Conservation (phyloP, 2,888 invertebrate genomes). For the Pseudococcus longispinus region DNA sequence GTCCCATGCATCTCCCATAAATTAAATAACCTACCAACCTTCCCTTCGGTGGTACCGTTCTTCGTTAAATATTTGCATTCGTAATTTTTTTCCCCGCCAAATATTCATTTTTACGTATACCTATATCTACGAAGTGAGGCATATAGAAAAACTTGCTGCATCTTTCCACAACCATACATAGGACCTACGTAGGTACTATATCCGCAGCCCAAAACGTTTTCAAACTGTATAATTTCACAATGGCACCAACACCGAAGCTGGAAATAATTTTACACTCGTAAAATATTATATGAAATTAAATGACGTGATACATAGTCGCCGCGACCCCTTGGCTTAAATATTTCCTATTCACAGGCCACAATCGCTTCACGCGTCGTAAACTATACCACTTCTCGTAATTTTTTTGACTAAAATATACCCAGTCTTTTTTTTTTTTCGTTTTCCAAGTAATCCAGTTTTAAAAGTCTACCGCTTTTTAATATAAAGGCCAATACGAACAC, state of each 20-base stretch:
- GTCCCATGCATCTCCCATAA: constrained; percentile 53
- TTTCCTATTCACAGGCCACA: constrained; percentile 1
- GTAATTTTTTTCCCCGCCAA: constrained; percentile 14
- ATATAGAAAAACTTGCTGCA: not conserved
- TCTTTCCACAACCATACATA: not conserved
- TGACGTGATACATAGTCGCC: not conserved
- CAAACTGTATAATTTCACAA: constrained; percentile 27
- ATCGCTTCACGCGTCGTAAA: not conserved
- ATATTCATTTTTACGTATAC: constrained; percentile 29
- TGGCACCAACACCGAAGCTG: not conserved
- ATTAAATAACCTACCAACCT: constrained; percentile 46
- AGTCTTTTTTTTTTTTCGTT: not conserved
- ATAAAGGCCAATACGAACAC: not conserved
- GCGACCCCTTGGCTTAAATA: not conserved
- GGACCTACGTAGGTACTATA: too few species aligned
- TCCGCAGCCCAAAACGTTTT: not conserved
- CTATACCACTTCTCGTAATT: not conserved
- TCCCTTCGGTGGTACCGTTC: constrained; percentile 25
- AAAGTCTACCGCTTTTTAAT: constrained; percentile 1
- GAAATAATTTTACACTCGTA: constrained; percentile 11
- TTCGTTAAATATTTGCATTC: constrained; percentile 51
- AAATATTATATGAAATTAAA: constrained; percentile 25
- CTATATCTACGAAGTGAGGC: not conserved
- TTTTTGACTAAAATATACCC: not conserved
- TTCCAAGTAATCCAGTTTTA: not conserved